Base-by-base conservation (phyloP, 2,797 vertebrate species). In the Microchirus variegatus region DNA sequence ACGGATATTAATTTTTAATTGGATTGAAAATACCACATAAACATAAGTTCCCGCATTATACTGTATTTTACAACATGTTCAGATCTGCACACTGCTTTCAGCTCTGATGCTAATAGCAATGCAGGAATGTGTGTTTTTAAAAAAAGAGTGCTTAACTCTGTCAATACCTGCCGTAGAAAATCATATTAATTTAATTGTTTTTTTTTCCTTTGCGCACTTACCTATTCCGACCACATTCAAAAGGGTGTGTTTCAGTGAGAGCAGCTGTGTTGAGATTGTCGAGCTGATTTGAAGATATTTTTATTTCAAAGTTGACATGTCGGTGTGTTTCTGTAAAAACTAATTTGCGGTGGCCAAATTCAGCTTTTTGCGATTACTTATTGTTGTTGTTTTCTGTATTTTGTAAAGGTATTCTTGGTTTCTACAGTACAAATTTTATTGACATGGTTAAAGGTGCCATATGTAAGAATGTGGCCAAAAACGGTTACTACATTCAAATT, bases 131-230 rank as follows among this genome's bases (percentile, higher is more conserved):
- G 67, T 69, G 48, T 59, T 84, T 69, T 69, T 37, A 53, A 14
- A 13, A 31, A 31, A 31, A 31, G 31, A 17, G 41, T 59, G 42
- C 60, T 75, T 55, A 42, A 70, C 60, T 69, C 37, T 57, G 63
- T 63, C 57, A 70, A 60, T 52, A 56, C 55, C 75, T 77, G 76
- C 76, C 80, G 79, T 73, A 80, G 63, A 63, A 75, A 81, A 86
- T 80, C 68, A 78, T 37, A 48, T 82, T 73, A 73, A 61, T 73
- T 50, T 70, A 56, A 80, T 70, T 55, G 78, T 67, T 59, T 48
- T 54, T 77, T 50, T n/a, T n/a, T 71, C 50, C 75, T 79, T 57
- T 72, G 46, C 35, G n/a, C 53, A 57, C 65, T 76, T 73, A 66
- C 55, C 35, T 58, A 31, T 48, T 73, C 19, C 48, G 53, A 31